Evolutionary conservation across 2,797 vertebrate genomes (phyloP), one percentile per base, ranked within the genome.

Genomic region (Hydrolagus colliei): DNA sequence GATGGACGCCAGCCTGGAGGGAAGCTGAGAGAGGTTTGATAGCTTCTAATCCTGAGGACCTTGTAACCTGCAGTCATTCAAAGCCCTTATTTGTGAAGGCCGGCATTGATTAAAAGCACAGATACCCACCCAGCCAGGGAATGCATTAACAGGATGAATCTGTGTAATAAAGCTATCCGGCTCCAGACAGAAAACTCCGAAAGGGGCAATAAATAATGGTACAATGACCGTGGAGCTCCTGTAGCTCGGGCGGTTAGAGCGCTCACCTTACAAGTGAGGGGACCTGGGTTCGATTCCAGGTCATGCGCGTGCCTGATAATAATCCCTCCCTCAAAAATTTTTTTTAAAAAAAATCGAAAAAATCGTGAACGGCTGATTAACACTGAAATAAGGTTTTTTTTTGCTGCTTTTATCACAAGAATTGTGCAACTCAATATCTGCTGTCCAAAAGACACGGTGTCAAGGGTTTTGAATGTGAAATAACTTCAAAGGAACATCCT

Each of bases 91-190:
- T 67, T 80, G 18, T 10, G 18, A 10, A 41, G 65, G 9, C 32
- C n/a, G 35, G 16, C 18, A 32, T 84, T 82, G 79, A 82, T 68
- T 84, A 84, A 84, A 84, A 52, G 14, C 67, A 20, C 27, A 68
- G 79, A 35, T 20, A 82, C 32, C 11, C 79, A 20, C 18, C 35
- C 32, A 10, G 65, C 41, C 13, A 35, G 41, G 79, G 16, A 41
- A 84, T 71, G 65, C 79, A 84, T 71, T 84, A 20, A 84, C 65
- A 71, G 79, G 35, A 84, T 84, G 4, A 84, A 84, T 71, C 65
- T 84, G 10, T 35, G 9, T 52, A 71, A n/a, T 71, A 41, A 84
- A 5, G 16, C 27, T 68, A 10, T 82, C 16, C 41, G 78, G 65
- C 61, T 65, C 16, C 79, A 84, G 79, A 68, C 65, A 84, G 18